Evolutionary conservation across 2,113 vertebrate species (phyloP).

Genomic region (Sterna hirundo): DNA sequence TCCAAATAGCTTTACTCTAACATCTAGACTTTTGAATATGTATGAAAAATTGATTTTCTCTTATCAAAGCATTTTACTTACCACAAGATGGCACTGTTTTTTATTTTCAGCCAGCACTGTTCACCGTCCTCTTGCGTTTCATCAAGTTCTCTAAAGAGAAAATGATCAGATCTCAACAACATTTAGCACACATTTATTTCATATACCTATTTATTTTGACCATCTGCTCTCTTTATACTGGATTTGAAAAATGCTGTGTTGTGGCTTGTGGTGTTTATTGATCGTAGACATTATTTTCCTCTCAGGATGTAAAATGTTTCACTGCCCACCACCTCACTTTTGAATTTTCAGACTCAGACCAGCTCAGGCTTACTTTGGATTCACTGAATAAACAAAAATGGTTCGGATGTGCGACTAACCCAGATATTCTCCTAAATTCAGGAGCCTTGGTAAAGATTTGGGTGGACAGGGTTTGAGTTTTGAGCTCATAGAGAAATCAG

Average conservation of each 20-base stretch:
- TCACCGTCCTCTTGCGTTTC: neutral
- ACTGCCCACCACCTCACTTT: neutral
- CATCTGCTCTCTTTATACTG: neutral
- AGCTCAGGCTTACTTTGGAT: neutral
- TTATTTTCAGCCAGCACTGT: neutral
- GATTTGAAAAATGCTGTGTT: rapidly evolving
- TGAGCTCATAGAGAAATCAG: neutral
- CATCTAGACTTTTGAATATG: neutral
- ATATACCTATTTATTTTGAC: neutral
- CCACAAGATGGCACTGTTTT: slow-evolving; percentile 68
- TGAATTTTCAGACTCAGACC: neutral
- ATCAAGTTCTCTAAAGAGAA: neutral
- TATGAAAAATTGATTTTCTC: neutral
- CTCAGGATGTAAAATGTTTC: neutral
- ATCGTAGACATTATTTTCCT: neutral
- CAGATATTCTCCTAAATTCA: neutral
- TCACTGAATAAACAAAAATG: neutral
- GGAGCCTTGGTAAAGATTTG: neutral
- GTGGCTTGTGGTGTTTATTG: neutral
- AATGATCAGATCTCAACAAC: neutral
- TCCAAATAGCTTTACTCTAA: neutral
- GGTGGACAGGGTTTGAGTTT: neutral
- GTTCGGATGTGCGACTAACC: neutral
- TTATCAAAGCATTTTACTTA: neutral
- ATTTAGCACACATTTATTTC: neutral